Conservation (phyloP, 2,888 invertebrate species). For the Palloptera scutellata region DNA sequence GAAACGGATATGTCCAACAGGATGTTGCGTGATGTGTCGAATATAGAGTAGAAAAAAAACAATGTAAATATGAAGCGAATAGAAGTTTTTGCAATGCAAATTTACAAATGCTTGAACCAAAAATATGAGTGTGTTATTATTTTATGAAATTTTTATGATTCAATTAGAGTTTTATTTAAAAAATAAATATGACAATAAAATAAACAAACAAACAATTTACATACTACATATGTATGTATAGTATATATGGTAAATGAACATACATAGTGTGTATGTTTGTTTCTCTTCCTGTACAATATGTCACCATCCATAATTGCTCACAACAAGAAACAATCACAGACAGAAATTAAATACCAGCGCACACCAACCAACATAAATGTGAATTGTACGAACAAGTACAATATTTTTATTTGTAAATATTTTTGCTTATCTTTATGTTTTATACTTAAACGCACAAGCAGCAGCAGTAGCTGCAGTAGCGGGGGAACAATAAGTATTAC, state of each 20-base stretch:
- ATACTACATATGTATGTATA: no score
- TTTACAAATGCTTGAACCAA: conserved; percentile 44
- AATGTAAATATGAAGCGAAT: conserved; percentile 15
- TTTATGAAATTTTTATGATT: neutral
- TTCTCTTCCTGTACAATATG: conserved; percentile 33
- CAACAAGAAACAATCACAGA: no score
- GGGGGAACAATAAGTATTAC: conserved; percentile 38
- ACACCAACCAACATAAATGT: no score
- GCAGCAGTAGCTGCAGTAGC: conserved; percentile 32
- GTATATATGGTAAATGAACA: no score
- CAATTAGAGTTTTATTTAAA: conserved; percentile 14
- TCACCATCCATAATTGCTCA: no score
- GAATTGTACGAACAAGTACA: neutral
- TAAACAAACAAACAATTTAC: conserved; percentile 26
- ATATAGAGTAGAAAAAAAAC: conserved; percentile 3
- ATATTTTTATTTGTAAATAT: conserved; percentile 42
- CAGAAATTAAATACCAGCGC: no score
- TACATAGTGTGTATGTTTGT: no score
- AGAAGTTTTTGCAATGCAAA: conserved; percentile 49
- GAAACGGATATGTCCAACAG: conserved; percentile 56
- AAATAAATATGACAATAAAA: conserved; percentile 2
- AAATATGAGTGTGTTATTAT: conserved; percentile 21
- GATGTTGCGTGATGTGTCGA: conserved; percentile 48
- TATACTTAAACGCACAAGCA: conserved; percentile 55
- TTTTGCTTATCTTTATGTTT: conserved; percentile 58